These are phyloP conservation scores for Colletes latitarsis DNA, from an alignment of 1,140 invertebrate species.

Conservation along the genomic window DNA sequence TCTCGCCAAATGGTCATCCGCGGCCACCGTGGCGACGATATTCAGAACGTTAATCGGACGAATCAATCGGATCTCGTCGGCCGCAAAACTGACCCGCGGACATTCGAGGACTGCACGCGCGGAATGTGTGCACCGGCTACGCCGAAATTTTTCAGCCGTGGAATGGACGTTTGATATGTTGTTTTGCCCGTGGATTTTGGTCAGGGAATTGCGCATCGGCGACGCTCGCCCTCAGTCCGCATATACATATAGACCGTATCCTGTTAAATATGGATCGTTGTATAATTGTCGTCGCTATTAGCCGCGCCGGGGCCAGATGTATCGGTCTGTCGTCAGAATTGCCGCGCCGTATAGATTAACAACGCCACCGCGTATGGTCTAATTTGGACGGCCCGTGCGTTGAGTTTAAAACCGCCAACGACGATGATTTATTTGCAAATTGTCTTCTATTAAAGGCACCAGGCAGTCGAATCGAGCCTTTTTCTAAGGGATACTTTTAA, in stretches of 20 bases:
- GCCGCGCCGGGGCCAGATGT: constrained; percentile 15
- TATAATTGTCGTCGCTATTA: constrained; percentile 51
- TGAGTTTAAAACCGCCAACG: neutral
- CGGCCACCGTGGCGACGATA: constrained; percentile 61
- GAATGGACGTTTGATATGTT: constrained; percentile 51
- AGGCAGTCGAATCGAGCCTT: too few species aligned
- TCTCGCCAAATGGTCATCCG: constrained; percentile 60
- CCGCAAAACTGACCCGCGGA: constrained; percentile 61
- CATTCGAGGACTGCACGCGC: constrained; percentile 36
- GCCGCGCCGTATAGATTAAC: constrained; percentile 16
- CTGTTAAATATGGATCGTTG: constrained; percentile 52
- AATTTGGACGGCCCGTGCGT: neutral
- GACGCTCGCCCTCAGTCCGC: neutral
- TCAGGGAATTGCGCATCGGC: constrained; percentile 38
- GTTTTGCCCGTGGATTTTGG: constrained; percentile 46
- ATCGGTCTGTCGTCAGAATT: constrained; percentile 19
- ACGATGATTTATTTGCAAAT: neutral
- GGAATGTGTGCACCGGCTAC: constrained; percentile 33
- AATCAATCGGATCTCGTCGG: constrained; percentile 67
- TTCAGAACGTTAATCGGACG: constrained; percentile 71
- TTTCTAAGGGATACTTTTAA: too few species aligned
- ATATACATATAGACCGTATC: neutral
- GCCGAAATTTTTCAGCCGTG: constrained; percentile 42
- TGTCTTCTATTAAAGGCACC: too few species aligned
- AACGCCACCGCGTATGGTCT: neutral